A percentile compares a stretch with the other conserved stretches of the same genome.
Conservation (phyloP, 1,140 invertebrate genomes). For the Uloborus diversus region DNA sequence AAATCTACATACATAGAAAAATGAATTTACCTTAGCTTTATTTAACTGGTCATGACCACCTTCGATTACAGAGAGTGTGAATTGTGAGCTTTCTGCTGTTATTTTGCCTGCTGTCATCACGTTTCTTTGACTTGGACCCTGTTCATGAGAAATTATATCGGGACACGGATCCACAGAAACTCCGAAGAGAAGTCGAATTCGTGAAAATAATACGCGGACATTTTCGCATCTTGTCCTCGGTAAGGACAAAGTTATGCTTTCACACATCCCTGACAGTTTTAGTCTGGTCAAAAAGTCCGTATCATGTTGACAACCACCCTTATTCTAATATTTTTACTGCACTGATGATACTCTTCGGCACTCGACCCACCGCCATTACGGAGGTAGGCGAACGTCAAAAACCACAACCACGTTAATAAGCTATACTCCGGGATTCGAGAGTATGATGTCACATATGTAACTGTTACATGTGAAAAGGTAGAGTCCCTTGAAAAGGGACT, state of each 20-base stretch:
- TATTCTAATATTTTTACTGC: neutral
- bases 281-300: neutral
- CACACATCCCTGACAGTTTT: constrained; percentile 39
- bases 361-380: constrained; percentile 13
- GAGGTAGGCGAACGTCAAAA: constrained; percentile 1
- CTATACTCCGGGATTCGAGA: too few species aligned
- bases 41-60: constrained; percentile 35
- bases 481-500: too few species aligned
- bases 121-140: constrained; percentile 28
- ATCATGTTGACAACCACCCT: neutral
- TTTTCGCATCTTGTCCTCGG: constrained; percentile 51
- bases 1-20: too few species aligned
- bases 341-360: neutral
- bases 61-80: constrained; percentile 35
- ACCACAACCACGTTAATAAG: too few species aligned
- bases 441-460: too few species aligned
- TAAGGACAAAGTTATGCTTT: constrained; percentile 42
- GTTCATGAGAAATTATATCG: constrained; percentile 24
- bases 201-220: constrained; percentile 43
- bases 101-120: constrained; percentile 19
- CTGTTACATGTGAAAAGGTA: too few species aligned
- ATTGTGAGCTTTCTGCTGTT: constrained; percentile 26
- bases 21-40: constrained; percentile 43
- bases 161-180: constrained; percentile 45
- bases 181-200: constrained; percentile 44